phyloP scores from a whole-genome alignment of 2,113 vertebrate species.

The Cygnus atratus region DNA sequence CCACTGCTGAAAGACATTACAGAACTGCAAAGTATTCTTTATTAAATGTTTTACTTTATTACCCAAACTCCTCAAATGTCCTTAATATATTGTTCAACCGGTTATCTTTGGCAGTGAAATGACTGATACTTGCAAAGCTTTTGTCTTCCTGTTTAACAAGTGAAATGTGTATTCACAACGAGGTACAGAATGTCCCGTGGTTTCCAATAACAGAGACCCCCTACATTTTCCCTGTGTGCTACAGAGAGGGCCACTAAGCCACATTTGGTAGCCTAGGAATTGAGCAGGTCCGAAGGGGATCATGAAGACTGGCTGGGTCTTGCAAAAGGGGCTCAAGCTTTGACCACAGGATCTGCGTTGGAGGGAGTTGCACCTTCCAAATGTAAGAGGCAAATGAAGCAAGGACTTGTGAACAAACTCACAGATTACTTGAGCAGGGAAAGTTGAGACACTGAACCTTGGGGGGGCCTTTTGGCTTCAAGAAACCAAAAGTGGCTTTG shows the following conservation, averaged over 20 bases:
- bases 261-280: not conserved
- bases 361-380: not conserved
- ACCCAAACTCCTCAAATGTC: constrained; percentile 19
- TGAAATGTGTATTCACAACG: not conserved
- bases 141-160: constrained; percentile 7
- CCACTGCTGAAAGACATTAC: not conserved
- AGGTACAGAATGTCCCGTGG: not conserved
- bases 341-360: not conserved
- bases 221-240: not conserved
- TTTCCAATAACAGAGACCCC: not conserved
- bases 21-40: constrained; percentile 19
- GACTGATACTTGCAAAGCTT: constrained; percentile 3
- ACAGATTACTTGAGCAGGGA: not conserved
- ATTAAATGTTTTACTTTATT: constrained; percentile 49
- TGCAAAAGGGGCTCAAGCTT: not conserved
- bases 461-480: not conserved
- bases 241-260: not conserved
- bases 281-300: not conserved
- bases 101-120: not conserved
- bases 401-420: not conserved
- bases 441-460: not conserved
- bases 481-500: not conserved
- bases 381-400: not conserved
- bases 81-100: constrained; percentile 34
- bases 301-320: not conserved